phyloP scores from a whole-genome alignment of 2,797 vertebrate species.

The Adrianichthys oophorus region DNA sequence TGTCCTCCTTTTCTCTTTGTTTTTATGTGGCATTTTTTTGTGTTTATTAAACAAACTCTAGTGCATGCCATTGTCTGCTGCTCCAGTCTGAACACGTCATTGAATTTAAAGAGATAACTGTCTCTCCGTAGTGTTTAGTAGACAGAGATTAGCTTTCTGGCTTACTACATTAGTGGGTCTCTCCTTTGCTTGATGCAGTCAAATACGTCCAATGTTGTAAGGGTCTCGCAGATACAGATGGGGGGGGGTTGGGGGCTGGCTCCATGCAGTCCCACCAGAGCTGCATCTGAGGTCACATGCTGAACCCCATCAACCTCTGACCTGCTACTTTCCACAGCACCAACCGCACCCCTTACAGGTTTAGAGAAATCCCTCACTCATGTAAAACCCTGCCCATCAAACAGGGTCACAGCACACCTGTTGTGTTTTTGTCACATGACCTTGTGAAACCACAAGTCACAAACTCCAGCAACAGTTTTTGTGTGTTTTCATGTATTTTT shows the following conservation, averaged over 20 bases:
- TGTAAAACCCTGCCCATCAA: conserved; percentile 17
- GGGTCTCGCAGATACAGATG: conserved; percentile 12
- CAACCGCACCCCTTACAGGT: conserved; percentile 15
- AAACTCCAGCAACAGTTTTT: conserved; percentile 5
- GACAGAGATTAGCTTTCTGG: conserved; percentile 61
- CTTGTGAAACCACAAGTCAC: conserved; percentile 7
- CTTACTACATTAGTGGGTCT: conserved; percentile 16
- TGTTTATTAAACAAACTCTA: conserved; percentile 61
- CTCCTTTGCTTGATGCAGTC: neutral
- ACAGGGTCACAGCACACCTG: conserved; percentile 47
- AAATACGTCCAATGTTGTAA: conserved; percentile 2
- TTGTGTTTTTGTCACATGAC: conserved; percentile 36
- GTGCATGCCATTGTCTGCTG: conserved; percentile 16
- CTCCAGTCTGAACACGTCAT: conserved; percentile 30
- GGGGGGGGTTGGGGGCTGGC: conserved; percentile 30
- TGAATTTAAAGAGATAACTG: conserved; percentile 38
- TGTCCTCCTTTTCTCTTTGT: conserved; percentile 38
- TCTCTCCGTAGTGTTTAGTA: conserved; percentile 60
- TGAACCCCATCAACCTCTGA: conserved; percentile 40
- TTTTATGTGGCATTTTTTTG: conserved; percentile 46
- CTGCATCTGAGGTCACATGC: conserved; percentile 33
- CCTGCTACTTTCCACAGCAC: conserved; percentile 36
- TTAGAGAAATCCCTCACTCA: conserved; percentile 13
- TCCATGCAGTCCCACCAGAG: conserved; percentile 25
- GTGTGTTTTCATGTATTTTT: conserved; percentile 25